A percentile compares a stretch with the other conserved stretches of the same genome.
These are phyloP conservation scores for Emberiza fucata DNA, from an alignment of 2,113 vertebrate genomes.

Conservation along the genomic window DNA sequence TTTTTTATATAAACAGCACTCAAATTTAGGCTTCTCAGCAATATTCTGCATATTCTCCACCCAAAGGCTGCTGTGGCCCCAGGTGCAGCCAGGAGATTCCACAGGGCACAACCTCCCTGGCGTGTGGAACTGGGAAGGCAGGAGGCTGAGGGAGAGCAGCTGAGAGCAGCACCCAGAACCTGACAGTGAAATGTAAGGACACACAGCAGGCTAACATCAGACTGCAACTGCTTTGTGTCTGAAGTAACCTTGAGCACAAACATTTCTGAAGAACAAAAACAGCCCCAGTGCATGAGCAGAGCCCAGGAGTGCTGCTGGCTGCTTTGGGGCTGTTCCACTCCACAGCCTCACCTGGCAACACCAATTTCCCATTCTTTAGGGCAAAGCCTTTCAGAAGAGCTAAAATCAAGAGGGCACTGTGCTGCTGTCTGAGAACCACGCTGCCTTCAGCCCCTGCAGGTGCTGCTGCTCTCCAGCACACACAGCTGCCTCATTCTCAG, in stretches of 20 bases:
- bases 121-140: not conserved
- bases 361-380: rapidly evolving
- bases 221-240: not conserved
- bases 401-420: not conserved
- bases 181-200: rapidly evolving
- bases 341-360: not conserved
- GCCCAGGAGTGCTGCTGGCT: not conserved
- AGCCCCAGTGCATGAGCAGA: not conserved
- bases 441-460: not conserved
- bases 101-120: not conserved
- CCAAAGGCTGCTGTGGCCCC: not conserved
- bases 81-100: not conserved
- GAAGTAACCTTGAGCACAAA: not conserved
- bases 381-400: not conserved
- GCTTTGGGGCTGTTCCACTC: not conserved
- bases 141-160: not conserved
- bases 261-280: rapidly evolving
- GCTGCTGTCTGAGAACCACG: not conserved
- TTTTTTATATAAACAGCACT: rapidly evolving
- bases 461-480: not conserved
- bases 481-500: not conserved
- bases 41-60: not conserved
- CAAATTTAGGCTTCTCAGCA: too few species aligned
- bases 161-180: not conserved
- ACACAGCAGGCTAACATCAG: not conserved